Evolutionary conservation across 2,888 invertebrate genomes (phyloP).

Genomic region (Leucophora obtusa): DNA sequence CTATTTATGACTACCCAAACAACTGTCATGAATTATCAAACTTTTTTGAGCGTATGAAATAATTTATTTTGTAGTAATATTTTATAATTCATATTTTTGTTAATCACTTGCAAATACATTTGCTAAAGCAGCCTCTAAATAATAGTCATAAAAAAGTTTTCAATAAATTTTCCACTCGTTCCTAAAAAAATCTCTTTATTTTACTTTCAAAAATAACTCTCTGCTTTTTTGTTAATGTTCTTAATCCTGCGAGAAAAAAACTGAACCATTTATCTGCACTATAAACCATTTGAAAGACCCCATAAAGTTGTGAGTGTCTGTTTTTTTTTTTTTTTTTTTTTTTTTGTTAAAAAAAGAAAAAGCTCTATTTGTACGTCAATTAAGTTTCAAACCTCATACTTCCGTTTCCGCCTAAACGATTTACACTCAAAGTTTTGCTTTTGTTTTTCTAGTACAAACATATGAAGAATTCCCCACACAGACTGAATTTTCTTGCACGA

Average conservation of each 20-base stretch:
- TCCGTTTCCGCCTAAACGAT: slow-evolving; percentile 57
- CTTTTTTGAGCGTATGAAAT: no score
- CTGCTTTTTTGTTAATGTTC: slow-evolving; percentile 19
- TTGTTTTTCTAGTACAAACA: neutral
- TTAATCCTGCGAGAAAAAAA: slow-evolving; percentile 5
- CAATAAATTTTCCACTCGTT: slow-evolving; percentile 25
- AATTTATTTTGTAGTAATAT: neutral
- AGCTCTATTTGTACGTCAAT: slow-evolving; percentile 76
- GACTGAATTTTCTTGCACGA: no score
- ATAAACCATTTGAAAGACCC: slow-evolving; percentile 16
- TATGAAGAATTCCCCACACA: no score
- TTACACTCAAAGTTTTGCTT: slow-evolving; percentile 42
- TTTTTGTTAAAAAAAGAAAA: slow-evolving; percentile 63
- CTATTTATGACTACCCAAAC: no score
- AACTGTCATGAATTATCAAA: no score
- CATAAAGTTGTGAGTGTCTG: slow-evolving; percentile 6
- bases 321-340: no score
- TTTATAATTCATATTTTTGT: neutral
- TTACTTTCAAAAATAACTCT: slow-evolving; percentile 34
- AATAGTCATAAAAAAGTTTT: neutral
- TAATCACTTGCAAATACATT: neutral
- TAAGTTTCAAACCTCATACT: slow-evolving; percentile 68
- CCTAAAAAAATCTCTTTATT: slow-evolving; percentile 24
- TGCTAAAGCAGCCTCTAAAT: neutral
- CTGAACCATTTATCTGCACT: slow-evolving; percentile 36